phyloP scores from a whole-genome alignment of 2,113 vertebrate genomes.

The Tinamus guttatus region DNA sequence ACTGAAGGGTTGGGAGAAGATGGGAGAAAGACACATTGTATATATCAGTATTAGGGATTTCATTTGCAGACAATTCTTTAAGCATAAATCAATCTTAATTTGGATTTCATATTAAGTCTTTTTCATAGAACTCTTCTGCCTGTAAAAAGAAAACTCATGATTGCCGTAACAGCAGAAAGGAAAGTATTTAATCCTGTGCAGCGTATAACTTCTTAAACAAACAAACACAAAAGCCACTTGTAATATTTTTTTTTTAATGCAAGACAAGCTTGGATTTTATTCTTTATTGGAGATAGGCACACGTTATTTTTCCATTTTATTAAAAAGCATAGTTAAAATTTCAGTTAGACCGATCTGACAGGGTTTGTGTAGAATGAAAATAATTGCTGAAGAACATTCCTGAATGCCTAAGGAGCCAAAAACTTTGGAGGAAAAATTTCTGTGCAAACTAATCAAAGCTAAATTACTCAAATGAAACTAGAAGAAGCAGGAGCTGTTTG shows the following conservation, averaged over 20 bases:
- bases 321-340: neutral
- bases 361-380: neutral
- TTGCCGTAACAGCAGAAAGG: neutral
- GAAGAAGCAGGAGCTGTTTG: neutral
- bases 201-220: neutral
- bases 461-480: conserved; percentile 15
- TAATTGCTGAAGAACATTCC: conserved; percentile 16
- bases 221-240: neutral
- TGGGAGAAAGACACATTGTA: neutral
- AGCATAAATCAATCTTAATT: neutral
- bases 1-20: neutral
- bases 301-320: neutral
- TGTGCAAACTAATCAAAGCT: conserved; percentile 23
- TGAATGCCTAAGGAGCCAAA: conserved; percentile 44
- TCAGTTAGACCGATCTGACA: neutral
- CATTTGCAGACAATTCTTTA: neutral
- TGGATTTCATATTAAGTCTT: neutral
- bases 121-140: neutral
- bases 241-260: neutral
- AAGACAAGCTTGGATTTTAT: neutral
- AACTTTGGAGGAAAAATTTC: neutral
- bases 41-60: neutral
- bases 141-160: neutral
- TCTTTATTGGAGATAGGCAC: neutral
- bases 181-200: rapidly evolving